phyloP scores from a whole-genome alignment of 2,797 vertebrate genomes.

The Amblyraja radiata region DNA sequence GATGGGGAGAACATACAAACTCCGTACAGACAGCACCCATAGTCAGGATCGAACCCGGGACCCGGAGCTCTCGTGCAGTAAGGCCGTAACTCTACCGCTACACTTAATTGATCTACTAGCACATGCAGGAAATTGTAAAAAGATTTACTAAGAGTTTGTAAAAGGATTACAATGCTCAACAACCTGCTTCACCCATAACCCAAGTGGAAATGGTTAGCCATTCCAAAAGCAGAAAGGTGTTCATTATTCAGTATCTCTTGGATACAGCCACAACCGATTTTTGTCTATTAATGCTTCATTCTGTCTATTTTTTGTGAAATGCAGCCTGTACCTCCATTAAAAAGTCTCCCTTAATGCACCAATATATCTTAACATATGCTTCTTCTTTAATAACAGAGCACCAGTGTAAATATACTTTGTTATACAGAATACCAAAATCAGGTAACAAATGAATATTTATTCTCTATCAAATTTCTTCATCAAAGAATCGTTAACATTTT shows the following conservation, averaged over 20 bases:
- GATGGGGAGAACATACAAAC: too few species aligned
- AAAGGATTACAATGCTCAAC: neutral
- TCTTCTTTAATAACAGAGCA: neutral
- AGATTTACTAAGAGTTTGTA: neutral
- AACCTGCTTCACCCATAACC: neutral
- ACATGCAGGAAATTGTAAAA: neutral
- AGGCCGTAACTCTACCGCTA: too few species aligned
- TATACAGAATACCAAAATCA: neutral
- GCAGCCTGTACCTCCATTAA: neutral
- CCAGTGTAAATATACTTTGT: neutral
- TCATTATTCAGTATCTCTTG: neutral
- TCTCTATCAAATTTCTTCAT: neutral
- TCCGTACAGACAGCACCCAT: too few species aligned
- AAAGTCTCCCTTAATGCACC: neutral
- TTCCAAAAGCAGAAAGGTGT: neutral
- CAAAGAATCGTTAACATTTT: neutral
- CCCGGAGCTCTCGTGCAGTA: too few species aligned
- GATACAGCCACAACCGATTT: neutral
- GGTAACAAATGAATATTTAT: neutral
- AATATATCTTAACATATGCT: neutral
- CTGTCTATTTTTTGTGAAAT: neutral
- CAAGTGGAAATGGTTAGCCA: neutral
- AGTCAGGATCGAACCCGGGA: too few species aligned
- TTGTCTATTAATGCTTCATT: neutral
- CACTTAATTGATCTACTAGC: neutral